Percentiles rank a stretch among this genome's conserved stretches.
These are phyloP conservation scores for Salvelinus alpinus DNA, from an alignment of 2,113 vertebrate species.

Conservation along the genomic window DNA sequence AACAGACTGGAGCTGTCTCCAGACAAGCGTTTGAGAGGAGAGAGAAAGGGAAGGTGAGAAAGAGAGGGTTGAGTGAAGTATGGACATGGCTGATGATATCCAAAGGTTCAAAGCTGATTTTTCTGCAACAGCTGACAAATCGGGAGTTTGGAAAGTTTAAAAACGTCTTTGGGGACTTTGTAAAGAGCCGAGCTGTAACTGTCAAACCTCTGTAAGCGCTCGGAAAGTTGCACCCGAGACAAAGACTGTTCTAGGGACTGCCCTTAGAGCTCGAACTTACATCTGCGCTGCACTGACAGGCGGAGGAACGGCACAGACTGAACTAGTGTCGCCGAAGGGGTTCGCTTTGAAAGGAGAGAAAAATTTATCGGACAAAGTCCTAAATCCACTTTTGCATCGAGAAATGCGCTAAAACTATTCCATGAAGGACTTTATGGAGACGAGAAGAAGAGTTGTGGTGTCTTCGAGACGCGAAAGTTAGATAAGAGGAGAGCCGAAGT, in stretches of 20 bases:
- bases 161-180: slow-evolving; percentile 13
- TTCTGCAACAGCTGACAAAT: background rate
- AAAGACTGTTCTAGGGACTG: slow-evolving; percentile 29
- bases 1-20: slow-evolving; percentile 59
- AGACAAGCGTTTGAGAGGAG: slow-evolving; percentile 30
- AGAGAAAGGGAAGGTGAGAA: background rate
- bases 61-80: background rate
- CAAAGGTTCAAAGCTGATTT: background rate
- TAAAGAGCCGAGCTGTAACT: background rate
- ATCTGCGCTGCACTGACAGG: slow-evolving; percentile 49
- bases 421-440: background rate
- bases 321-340: background rate
- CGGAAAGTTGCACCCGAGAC: slow-evolving; percentile 31
- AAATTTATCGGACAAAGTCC: background rate
- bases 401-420: background rate
- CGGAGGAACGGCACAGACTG: slow-evolving; percentile 43
- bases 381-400: background rate
- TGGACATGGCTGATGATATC: background rate
- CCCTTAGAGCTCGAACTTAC: slow-evolving; percentile 44
- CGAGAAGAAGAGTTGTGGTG: background rate
- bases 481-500: slow-evolving; percentile 2
- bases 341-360: background rate
- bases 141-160: slow-evolving; percentile 10
- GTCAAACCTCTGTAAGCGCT: background rate
- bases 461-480: slow-evolving; percentile 6